Evolutionary conservation across 2,797 vertebrate genomes (phyloP).

Genomic region (Siniperca scherzeri): DNA sequence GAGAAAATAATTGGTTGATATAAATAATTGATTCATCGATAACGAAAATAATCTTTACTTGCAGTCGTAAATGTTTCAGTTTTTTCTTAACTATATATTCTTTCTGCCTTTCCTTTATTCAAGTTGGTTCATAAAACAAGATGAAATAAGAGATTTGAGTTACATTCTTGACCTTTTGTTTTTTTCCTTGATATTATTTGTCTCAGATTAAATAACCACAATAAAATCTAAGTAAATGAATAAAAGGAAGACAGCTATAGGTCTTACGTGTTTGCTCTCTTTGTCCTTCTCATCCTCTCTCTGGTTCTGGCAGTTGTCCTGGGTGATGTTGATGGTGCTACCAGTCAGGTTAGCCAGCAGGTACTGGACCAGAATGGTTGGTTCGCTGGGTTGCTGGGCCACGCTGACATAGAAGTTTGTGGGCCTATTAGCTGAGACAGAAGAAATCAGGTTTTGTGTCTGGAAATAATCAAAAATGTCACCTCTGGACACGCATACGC

Average conservation of each 20-base stretch:
- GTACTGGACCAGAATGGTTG: conserved; percentile 83
- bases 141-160: too few relatives aligned
- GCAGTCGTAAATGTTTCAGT: not conserved
- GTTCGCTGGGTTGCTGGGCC: conserved; percentile 70
- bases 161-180: too few relatives aligned
- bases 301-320: conserved; percentile 89
- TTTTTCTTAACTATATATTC: not conserved
- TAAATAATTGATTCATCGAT: not conserved
- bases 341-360: conserved; percentile 93
- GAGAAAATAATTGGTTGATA: not conserved
- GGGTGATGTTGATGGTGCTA: conserved; percentile 82
- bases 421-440: conserved; percentile 81
- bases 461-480: not conserved
- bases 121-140: too few relatives aligned
- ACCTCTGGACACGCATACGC: not conserved
- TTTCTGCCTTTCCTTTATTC: not conserved
- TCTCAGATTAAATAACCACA: not conserved
- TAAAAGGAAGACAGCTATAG: accelerated
- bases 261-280: conserved; percentile 87
- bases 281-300: conserved; percentile 78
- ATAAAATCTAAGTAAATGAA: not conserved
- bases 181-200: not conserved
- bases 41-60: not conserved
- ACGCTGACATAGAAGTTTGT: conserved; percentile 92
- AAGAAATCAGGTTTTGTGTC: not conserved